Conservation (phyloP, 2,113 vertebrate genomes). For the Strix uralensis region DNA sequence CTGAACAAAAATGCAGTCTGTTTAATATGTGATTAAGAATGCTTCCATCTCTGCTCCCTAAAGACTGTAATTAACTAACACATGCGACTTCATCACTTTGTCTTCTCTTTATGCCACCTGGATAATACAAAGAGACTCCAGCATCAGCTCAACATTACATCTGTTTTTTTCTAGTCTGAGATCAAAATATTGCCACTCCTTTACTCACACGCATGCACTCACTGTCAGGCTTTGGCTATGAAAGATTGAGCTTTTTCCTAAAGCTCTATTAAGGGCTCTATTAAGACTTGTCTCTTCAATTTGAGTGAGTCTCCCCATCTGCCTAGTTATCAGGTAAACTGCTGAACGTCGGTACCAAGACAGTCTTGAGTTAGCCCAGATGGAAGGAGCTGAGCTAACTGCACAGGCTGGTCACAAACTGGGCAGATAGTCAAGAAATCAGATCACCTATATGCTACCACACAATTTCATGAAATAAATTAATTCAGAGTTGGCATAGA, state of each 20-base stretch:
- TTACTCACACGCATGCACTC: not conserved
- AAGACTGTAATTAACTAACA: not conserved
- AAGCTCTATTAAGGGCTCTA: not conserved
- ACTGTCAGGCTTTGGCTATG: not conserved
- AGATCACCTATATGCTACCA: not conserved
- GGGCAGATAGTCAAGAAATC: not conserved
- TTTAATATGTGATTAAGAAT: not conserved
- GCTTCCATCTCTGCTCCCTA: not conserved
- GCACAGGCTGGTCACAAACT: not conserved
- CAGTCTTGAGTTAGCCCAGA: not conserved
- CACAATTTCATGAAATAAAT: not conserved
- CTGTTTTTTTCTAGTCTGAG: not conserved
- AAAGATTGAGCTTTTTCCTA: not conserved
- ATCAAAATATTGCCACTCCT: not conserved
- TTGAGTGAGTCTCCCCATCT: not conserved
- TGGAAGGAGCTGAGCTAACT: not conserved
- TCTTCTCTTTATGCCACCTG: not conserved
- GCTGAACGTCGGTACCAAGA: not conserved
- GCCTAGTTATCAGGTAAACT: not conserved
- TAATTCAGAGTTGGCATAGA: not conserved
- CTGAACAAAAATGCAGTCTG: not conserved
- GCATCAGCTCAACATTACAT: not conserved
- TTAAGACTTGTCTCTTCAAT: not conserved
- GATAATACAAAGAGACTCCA: not conserved
- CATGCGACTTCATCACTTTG: not conserved